Evolutionary conservation across 2,113 vertebrate genomes (phyloP), one percentile per base, ranked within the genome.

Genomic region (Pollachius pollachius): DNA sequence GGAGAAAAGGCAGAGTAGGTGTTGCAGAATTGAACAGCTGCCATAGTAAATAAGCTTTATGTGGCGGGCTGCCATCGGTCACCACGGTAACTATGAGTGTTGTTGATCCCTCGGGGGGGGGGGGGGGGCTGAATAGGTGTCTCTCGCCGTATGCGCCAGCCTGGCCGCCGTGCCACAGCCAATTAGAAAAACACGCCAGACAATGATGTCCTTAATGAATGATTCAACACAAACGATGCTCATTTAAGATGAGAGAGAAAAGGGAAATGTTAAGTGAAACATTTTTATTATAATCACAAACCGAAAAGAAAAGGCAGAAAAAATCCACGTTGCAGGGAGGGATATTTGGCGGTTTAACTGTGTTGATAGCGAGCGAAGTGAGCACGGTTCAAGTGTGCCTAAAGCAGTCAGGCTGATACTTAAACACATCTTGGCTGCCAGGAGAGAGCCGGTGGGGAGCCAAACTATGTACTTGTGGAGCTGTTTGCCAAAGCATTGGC

Each of bases 21-120:
- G 79, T 81, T 87, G 88, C 85, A 88, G 89, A 91, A 89, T 90
- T 89, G 84, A 93, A 88, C 88, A 92, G 89, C 88, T 89, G 87
- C 80, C 84, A 90, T 82, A 89, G 89, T 92, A 91, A 92, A 93
- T 90, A 90, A 90, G 84, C 81, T 91, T 91, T 90, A 92, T 93
- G 89, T 90, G 91, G 84, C 86, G 89, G 77, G 81, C 72, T 81
- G 82, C 88, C 88, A 83, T 92, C 81, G 76, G 89, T 92, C 86
- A 87, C 84, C 83, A 87, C 74, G 75, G 88, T 91, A 91, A 88
- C 84, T 72, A 84, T 75, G 77, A 76, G 84, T 77, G 79, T 88
- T 89, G 87, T 90, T 88, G 83, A 86, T 90, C 87, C 84, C 86
- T 84, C 79, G 86, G 84, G 91, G 76, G 78, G 8, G n/a, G 37